A percentile compares a stretch with the other conserved stretches of the same genome.
Evolutionary conservation across 1,140 invertebrate genomes (phyloP).

Genomic region (Zaprionus lachaisei): DNA sequence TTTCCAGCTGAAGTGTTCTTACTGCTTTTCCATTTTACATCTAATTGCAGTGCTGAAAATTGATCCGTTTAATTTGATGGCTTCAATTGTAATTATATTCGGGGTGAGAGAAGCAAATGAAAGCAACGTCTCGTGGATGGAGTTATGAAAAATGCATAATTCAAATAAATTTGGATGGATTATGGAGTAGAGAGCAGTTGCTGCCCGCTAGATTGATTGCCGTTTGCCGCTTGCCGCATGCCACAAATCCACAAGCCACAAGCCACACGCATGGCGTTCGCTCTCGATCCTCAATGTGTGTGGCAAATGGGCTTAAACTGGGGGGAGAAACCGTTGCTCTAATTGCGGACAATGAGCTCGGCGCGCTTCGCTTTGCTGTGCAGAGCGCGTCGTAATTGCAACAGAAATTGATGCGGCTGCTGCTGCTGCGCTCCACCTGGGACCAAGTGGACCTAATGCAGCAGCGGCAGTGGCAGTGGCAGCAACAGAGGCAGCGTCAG

Average conservation of each 20-base stretch:
- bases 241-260: slow-evolving; percentile 18
- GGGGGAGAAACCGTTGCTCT: slow-evolving; percentile 73
- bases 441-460: slow-evolving; percentile 26
- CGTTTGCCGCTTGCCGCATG: slow-evolving; percentile 13
- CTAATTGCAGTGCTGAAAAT: slow-evolving; percentile 23
- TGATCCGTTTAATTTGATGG: slow-evolving; percentile 39
- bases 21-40: neutral
- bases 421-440: slow-evolving; percentile 33
- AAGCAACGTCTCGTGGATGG: neutral
- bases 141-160: slow-evolving; percentile 47
- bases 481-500: slow-evolving; percentile 7
- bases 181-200: slow-evolving; percentile 24
- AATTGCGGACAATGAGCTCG: slow-evolving; percentile 68
- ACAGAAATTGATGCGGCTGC: slow-evolving; percentile 59
- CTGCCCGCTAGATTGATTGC: slow-evolving; percentile 32
- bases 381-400: slow-evolving; percentile 66
- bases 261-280: slow-evolving; percentile 16
- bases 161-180: slow-evolving; percentile 46
- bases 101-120: neutral
- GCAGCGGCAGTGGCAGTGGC: neutral
- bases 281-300: slow-evolving; percentile 58
- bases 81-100: slow-evolving; percentile 29
- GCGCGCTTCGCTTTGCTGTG: slow-evolving; percentile 52
- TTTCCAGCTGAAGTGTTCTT: neutral
- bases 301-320: slow-evolving; percentile 72